These are phyloP conservation scores for Eucidaris tribuloides DNA, from an alignment of 35 echinoderm and acorn worm species.

Conservation along the genomic window DNA sequence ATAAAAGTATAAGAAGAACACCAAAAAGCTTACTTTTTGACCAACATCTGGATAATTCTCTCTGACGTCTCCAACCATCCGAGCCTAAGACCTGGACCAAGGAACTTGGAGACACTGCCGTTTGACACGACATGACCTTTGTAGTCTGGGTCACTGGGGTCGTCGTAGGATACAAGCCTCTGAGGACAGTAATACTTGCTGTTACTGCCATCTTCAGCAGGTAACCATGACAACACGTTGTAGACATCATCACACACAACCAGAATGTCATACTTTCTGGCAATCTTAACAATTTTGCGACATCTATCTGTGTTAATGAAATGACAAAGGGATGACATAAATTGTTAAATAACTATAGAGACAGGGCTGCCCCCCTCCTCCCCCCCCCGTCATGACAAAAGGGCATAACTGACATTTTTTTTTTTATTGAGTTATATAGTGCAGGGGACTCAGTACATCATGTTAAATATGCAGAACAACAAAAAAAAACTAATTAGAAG, in stretches of 20 bases:
- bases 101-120: constrained; percentile 78
- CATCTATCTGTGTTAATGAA: constrained; percentile 78
- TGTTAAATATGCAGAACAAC: no score
- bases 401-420: no score
- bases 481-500: no score
- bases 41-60: constrained; percentile 7
- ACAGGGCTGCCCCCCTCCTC: no score
- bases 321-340: no score
- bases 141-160: constrained; percentile 59
- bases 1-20: no score
- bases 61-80: constrained; percentile 81
- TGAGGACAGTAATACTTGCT: neutral
- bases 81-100: constrained; percentile 63
- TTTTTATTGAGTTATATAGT: no score
- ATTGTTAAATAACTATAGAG: no score
- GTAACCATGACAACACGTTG: constrained; percentile 54
- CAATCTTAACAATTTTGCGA: constrained; percentile 38
- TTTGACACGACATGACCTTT: constrained; percentile 81
- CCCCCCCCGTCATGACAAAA: no score
- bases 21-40: constrained; percentile 34
- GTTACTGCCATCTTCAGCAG: neutral
- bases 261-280: constrained; percentile 66
- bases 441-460: no score
- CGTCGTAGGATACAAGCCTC: constrained; percentile 64
- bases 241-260: constrained; percentile 86